Base-by-base conservation (phyloP, 2,888 invertebrate genomes). In the Cantharis rufa region DNA sequence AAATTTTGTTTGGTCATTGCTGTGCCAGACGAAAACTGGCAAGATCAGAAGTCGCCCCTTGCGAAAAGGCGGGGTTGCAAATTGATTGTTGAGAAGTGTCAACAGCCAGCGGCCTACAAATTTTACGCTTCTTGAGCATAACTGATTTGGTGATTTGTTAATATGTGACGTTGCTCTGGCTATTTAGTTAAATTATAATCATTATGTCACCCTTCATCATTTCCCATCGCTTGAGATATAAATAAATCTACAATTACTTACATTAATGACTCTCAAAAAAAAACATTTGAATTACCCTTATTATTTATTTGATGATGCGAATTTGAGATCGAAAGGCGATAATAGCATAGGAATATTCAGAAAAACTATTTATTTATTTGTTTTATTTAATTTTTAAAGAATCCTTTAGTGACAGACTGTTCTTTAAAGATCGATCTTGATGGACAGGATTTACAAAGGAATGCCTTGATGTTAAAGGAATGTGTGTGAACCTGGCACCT, bases 11-110 rank as follows among this genome's bases (percentile, higher is more conserved):
- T n/a, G 48, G 7, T n/a, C 13, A 5, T 48, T n/a, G 1, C 2
- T 48, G 13, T 13, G 5, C 3, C 48, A 1, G 48, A 5, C 21
- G 13, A 13, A 64, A 63, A 63, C 13, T 66, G 24, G 5, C n/a
- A 3, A 18, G 28, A 64, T 66, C 69, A 28, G 32, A 71, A 75
- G 76, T 80, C 81, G 77, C 81, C 83, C 83, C 82, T 81, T 81
- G 80, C 78, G 78, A 82, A 80, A 79, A 81, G 84, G 85, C 83
- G 85, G 84, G 79, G 83, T 74, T 74, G 79, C 62, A 73, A 82
- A 84, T 85, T 81, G 83, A 86, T 85, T 84, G 83, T 84, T 80
- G 80, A 82, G 83, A 82, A 84, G 84, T 85, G 85, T 84, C 84
- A 84, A 84, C 83, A 82, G 80, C 82, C 73, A 78, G 78, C 79